These are phyloP conservation scores for Dynastes grantii DNA, from an alignment of 2,888 invertebrate species.

Conservation along the genomic window DNA sequence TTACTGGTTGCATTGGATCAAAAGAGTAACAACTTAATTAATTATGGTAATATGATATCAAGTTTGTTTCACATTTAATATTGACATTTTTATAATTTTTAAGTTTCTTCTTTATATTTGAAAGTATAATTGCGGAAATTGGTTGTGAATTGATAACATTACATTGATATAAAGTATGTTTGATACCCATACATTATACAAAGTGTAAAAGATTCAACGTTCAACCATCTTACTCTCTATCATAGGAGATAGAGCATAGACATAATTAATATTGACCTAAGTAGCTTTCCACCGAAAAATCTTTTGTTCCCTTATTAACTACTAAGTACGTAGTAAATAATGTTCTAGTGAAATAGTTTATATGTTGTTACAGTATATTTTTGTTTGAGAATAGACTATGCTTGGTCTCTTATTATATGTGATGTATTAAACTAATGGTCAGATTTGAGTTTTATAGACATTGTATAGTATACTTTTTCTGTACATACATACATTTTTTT, in stretches of 20 bases:
- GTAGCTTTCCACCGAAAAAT: constrained; percentile 6
- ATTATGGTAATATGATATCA: background rate
- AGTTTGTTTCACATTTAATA: background rate
- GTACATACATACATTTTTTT: constrained; percentile 48
- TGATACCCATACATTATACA: constrained; percentile 23
- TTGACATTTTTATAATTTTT: background rate
- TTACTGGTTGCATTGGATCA: background rate
- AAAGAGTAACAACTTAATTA: too few species aligned
- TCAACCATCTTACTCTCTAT: constrained; percentile 31
- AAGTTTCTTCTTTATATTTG: constrained; percentile 7
- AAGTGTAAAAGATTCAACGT: constrained; percentile 36
- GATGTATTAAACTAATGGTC: constrained; percentile 30
- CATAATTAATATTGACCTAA: constrained; percentile 8
- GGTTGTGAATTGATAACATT: constrained; percentile 35
- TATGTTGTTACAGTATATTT: background rate
- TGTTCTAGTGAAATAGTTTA: background rate
- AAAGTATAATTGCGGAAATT: constrained; percentile 20
- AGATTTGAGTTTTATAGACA: constrained; percentile 41
- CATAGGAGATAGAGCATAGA: constrained; percentile 32
- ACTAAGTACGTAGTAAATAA: background rate
- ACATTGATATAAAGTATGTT: constrained; percentile 17
- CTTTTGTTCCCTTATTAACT: background rate
- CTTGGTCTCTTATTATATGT: constrained; percentile 31
- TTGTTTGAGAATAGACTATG: constrained; percentile 16
- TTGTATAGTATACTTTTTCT: constrained; percentile 36